Evolutionary conservation across 2,888 invertebrate species (phyloP), one percentile per base, ranked within the genome.

Genomic region (Petrophora chlorosata): DNA sequence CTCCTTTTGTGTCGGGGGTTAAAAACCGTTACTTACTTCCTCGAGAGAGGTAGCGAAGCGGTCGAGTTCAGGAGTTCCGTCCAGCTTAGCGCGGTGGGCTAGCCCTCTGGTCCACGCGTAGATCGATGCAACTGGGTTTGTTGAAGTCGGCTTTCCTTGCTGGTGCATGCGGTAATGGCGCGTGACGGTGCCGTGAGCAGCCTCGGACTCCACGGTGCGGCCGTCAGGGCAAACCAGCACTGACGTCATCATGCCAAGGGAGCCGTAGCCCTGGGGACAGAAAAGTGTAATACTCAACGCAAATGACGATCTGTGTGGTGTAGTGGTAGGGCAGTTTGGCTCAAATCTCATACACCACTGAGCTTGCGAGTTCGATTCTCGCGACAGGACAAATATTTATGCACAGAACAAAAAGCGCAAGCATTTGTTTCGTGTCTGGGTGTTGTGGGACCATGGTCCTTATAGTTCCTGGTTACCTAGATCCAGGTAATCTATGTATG

Each of bases 111-210:
- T 97, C 97, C 97, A 97, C 5, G 97, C 97, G 85, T 95, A 97
- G 70, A 97, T 97, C 28, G 96, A 97, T 8, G 97, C 97, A 48
- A 97, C 94, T 5, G 97, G 97, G 85, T 97, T 97, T 45, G 97
- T 97, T 55, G 96, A 96, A 1, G 97, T 97, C 39, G 94, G 92
- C 70, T 94, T 92, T 44, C 97, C 97, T 88, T 96, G 94, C 84
- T 96, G 96, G 79, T 96, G 96, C 92, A 94, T 92, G 70, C 97
- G 93, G 89, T 95, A 97, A 90, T 97, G 97, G 43, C 97, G 92
- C 5, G 97, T 97, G 47, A 97, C 97, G 3, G 97, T 97, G 55
- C 97, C 97, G 83, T 97, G 97, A 32, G 97, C 97, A 23, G 97
- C 97, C 83, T 97, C 97, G 0, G 97, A 94, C 87, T 97, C 97